Base-by-base conservation (phyloP, 2,888 invertebrate genomes). In the Habroteleia sp. region DNA sequence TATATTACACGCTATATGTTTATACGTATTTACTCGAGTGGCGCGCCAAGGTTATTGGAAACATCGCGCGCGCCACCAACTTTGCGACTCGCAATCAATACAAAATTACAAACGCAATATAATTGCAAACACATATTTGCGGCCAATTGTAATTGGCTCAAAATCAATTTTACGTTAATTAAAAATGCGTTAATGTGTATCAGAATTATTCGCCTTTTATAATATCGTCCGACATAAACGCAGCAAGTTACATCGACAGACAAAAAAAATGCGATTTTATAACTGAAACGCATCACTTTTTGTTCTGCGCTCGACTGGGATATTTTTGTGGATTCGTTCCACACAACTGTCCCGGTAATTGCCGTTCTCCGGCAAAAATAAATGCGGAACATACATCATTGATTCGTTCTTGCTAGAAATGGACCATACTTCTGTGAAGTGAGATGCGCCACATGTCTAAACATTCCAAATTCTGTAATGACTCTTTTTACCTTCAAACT, bases 11-110 rank as follows among this genome's bases (percentile, higher is more conserved):
- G 25, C 46, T 46, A 46, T 42, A 42, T 33, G 23, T 50, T 44
- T 50, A 29, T 20, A 16, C 31, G 50, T 48, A 31, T 50, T 39
- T 63, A 50, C 63, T 48, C 25, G 23, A 58, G 14, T 29, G 35
- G n/a, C 39, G 54, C 25, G 13, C 11, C 68, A 68, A 68, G 68
- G 68, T 41, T 48, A 6, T 27, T 29, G 23, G 23, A 41, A 50
- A 23, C 33, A 44, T 25, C 25, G 20, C 20, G 37, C 8, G 41
- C 48, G 46, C 39, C 37, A 56, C 48, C 39, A 58, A 48, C 29
- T 25, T 68, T 14, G 13, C 29, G 41, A 31, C 4, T 29, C 20
- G 27, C 23, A 66, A 66, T 66, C 66, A 41, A 66, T 56, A 66
- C 27, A 31, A 44, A 54, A 54, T 66, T 66, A 54, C 37, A 16